These are phyloP conservation scores for Acromyrmex heyeri DNA, from an alignment of 1,140 invertebrate species.

Conservation along the genomic window DNA sequence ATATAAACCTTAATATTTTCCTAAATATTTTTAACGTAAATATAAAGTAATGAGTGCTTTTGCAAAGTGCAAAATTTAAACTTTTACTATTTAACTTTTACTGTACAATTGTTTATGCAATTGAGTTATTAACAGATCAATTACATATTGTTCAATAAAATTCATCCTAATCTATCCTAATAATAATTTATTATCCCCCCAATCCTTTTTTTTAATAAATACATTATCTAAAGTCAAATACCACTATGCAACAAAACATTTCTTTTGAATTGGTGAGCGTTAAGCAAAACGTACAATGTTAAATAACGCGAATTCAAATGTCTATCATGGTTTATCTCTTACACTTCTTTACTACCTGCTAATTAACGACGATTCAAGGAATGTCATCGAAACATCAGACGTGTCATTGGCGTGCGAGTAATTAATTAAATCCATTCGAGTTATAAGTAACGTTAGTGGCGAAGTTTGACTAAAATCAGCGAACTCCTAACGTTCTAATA, in stretches of 20 bases:
- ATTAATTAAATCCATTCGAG: constrained; percentile 43
- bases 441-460: constrained; percentile 9
- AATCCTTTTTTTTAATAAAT: neutral
- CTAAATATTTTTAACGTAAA: neutral
- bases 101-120: neutral
- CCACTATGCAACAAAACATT: neutral
- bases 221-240: neutral
- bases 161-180: neutral
- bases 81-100: neutral
- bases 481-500: constrained; percentile 9
- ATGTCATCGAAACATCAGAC: neutral
- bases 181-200: too few relatives aligned
- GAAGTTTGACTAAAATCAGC: neutral
- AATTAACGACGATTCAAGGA: constrained; percentile 19
- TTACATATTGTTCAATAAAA: constrained; percentile 18
- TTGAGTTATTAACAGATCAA: neutral
- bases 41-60: neutral
- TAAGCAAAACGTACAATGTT: constrained; percentile 1
- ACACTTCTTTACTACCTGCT: neutral
- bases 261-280: neutral
- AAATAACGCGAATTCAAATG: constrained; percentile 17
- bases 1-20: neutral
- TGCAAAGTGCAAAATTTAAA: neutral
- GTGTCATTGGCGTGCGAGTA: neutral
- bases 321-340: constrained; percentile 20